A percentile compares a stretch with the other conserved stretches of the same genome.
Evolutionary conservation across 2,797 vertebrate genomes (phyloP).

Genomic region (Liparis tanakae): DNA sequence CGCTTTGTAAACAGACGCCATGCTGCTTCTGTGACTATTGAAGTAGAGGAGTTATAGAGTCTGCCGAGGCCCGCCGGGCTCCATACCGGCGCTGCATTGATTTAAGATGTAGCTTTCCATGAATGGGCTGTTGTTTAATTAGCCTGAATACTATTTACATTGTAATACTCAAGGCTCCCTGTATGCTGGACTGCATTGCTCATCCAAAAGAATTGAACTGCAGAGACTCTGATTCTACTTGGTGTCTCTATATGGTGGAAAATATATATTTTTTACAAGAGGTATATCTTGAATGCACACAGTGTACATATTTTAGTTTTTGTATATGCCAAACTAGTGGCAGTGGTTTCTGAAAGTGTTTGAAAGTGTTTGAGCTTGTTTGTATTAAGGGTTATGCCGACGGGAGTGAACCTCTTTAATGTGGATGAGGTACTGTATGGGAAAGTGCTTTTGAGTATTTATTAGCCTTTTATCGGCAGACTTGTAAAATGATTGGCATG

Average conservation of each 20-base stretch:
- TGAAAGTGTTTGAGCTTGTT: constrained; percentile 36
- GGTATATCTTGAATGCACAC: constrained; percentile 74
- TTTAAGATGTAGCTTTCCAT: neutral
- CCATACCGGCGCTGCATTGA: neutral
- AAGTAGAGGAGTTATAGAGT: neutral
- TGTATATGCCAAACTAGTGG: constrained; percentile 37
- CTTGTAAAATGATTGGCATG: neutral
- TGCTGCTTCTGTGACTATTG: constrained; percentile 1
- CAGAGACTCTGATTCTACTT: constrained; percentile 40
- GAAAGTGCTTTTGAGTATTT: constrained; percentile 55
- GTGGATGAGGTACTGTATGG: constrained; percentile 22
- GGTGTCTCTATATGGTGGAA: constrained; percentile 64
- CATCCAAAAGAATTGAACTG: neutral
- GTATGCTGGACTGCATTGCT: no score
- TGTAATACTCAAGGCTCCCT: neutral
- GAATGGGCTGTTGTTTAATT: neutral
- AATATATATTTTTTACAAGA: constrained; percentile 64
- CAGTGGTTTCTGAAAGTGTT: constrained; percentile 39
- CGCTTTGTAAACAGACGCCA: constrained; percentile 2
- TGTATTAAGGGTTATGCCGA: constrained; percentile 42
- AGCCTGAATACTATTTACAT: neutral
- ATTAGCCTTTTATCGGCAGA: constrained; percentile 48
- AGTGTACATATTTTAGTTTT: constrained; percentile 69
- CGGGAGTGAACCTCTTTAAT: constrained; percentile 31
- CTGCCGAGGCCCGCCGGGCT: neutral